A percentile compares a stretch with the other conserved stretches of the same genome.
phyloP scores from a whole-genome alignment of 2,797 vertebrate species.

The Discoglossus pictus region DNA sequence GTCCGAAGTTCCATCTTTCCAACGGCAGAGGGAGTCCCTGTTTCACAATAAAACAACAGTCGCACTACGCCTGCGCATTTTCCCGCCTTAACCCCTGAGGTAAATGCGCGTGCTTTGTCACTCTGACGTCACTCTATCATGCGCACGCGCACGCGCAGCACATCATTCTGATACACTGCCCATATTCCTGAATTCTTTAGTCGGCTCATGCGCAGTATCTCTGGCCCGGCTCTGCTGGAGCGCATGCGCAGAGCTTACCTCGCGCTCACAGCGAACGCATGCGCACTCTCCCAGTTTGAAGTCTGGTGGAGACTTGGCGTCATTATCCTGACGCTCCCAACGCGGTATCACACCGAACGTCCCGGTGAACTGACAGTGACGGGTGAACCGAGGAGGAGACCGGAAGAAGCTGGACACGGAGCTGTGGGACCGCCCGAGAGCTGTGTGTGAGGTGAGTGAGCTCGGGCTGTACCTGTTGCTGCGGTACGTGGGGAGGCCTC shows the following conservation, averaged over 20 bases:
- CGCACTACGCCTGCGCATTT: too few relatives aligned
- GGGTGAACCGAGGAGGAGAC: not conserved
- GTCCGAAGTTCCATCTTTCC: too few relatives aligned
- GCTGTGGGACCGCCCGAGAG: too few relatives aligned
- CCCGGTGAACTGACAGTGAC: slow-evolving; percentile 38
- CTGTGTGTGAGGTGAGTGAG: not conserved
- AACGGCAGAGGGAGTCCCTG: too few relatives aligned
- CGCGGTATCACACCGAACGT: not conserved
- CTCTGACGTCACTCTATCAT: too few relatives aligned
- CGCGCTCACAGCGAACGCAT: not conserved
- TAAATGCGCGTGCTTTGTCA: too few relatives aligned
- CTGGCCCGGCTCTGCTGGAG: not conserved
- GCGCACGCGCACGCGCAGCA: too few relatives aligned
- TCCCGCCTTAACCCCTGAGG: too few relatives aligned
- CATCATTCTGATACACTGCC: too few relatives aligned
- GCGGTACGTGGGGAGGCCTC: slow-evolving; percentile 23
- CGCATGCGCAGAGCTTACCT: slow-evolving; percentile 4
- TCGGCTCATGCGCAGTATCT: not conserved
- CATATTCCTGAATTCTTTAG: too few relatives aligned
- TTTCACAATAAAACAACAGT: too few relatives aligned
- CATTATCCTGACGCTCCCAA: not conserved
- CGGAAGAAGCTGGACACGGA: not conserved
- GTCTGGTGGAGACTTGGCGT: slow-evolving; percentile 14
- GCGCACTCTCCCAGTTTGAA: slow-evolving; percentile 2
- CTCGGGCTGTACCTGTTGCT: not conserved